Base-by-base conservation (phyloP, 2,888 invertebrate genomes). In the Amphipoea oculea region DNA sequence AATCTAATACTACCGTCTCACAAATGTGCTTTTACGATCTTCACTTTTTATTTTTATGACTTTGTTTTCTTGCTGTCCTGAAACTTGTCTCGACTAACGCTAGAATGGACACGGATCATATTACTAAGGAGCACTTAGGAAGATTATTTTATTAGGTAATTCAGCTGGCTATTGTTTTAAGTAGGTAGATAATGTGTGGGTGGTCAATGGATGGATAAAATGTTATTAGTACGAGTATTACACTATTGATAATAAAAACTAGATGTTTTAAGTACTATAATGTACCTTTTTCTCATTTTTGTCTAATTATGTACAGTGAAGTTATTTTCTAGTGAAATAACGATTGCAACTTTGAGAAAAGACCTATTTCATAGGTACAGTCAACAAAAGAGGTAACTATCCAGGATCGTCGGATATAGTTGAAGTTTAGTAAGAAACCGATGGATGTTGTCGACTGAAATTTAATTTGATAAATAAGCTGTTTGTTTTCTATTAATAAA, bases 21-120 rank as follows among this genome's bases (percentile, higher is more conserved):
- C 57, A 78, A 89, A 79, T 42, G 23, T 75, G 71, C 73, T 89
- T 81, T 88, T 79, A 83, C 40, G 74, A 78, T 83, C 73, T 54
- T 57, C 65, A 40, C 69, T 72, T 83, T 77, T 86, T 79, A 82
- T 79, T 82, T 86, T 89, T 85, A 83, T 67, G 76, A 71, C 79
- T 81, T 83, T 81, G 80, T 86, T 88, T 86, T 86, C 73, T 77
- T 68, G 48, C 45, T 54, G 75, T 78, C 80, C 73, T 88, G 72
- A 89, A 76, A 65, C 60, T 73, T 72, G 89, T 89, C 88, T 89
- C 89, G 89, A 88, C 89, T 42, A 11, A 17, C 23, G 70, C 66
- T 74, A 73, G 66, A 78, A 81, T 70, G 81, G 42, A 67, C 71
- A 2, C 36, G 66, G 76, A 75, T 82, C 65, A 73, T 84, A 51